Conservation (phyloP, 2,113 vertebrate genomes). For the Carlito syrichta region DNA sequence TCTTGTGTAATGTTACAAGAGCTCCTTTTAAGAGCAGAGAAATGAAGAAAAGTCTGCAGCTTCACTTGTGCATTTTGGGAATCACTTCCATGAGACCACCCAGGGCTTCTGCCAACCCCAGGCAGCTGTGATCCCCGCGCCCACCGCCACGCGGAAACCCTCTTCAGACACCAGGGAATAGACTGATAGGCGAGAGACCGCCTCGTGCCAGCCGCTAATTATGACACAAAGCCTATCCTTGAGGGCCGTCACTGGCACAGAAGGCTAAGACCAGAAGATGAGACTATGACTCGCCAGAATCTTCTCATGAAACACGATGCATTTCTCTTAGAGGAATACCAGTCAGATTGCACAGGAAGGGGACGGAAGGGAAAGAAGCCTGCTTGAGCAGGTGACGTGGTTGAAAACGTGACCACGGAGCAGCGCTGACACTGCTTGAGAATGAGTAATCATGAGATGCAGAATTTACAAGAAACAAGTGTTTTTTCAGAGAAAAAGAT, state of each 20-base stretch:
- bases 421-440: not conserved
- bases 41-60: not conserved
- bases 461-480: not conserved
- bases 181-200: conserved; percentile 7
- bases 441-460: not conserved
- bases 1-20: not conserved
- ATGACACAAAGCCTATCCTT: not conserved
- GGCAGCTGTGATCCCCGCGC: not conserved
- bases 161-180: not conserved
- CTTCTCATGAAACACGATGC: conserved; percentile 18
- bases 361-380: not conserved
- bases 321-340: conserved; percentile 17
- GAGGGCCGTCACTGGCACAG: conserved; percentile 16
- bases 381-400: not conserved
- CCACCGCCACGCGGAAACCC: not conserved
- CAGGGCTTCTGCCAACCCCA: not conserved
- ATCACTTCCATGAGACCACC: conserved; percentile 55
- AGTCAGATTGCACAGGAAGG: not conserved
- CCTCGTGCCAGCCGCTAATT: not conserved
- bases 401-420: conserved; percentile 2
- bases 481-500: conserved; percentile 4
- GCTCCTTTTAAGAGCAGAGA: not conserved
- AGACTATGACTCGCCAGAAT: conserved; percentile 8
- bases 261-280: conserved; percentile 32
- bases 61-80: conserved; percentile 28